Evolutionary conservation across 1,140 invertebrate genomes (phyloP).

Genomic region (Ceratitis capitata): DNA sequence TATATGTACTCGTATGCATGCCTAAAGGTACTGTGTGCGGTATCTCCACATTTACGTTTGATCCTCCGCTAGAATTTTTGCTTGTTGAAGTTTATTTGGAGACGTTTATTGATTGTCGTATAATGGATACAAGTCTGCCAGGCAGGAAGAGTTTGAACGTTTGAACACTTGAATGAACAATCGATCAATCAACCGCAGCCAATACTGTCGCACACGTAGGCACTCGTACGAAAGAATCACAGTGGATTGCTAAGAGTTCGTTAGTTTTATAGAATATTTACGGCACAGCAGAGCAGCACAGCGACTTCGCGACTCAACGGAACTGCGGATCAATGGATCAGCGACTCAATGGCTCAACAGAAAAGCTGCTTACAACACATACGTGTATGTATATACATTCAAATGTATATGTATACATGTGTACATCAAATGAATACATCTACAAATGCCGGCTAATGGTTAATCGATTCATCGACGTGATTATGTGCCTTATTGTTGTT

Average conservation of each 20-base stretch:
- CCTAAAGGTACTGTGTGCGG: neutral
- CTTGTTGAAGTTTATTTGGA: neutral
- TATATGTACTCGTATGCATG: neutral
- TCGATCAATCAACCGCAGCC: neutral
- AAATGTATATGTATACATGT: neutral
- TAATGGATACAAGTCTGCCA: neutral
- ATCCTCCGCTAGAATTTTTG: neutral
- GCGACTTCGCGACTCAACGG: neutral
- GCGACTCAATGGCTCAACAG: neutral
- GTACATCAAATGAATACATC: no score
- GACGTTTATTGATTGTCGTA: neutral
- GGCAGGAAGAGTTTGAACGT: neutral
- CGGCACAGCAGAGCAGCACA: neutral
- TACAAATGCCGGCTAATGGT: neutral
- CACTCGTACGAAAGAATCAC: conserved; percentile 37
- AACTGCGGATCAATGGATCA: neutral
- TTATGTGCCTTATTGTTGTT: neutral
- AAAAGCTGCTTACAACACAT: neutral
- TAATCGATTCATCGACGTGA: neutral
- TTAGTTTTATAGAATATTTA: conserved; percentile 65
- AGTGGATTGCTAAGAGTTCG: conserved; percentile 58
- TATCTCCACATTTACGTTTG: neutral
- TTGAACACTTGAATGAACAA: neutral
- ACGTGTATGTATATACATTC: neutral
- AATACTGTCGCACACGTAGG: neutral